phyloP scores from a whole-genome alignment of 2,797 vertebrate genomes.

The Microchirus variegatus region DNA sequence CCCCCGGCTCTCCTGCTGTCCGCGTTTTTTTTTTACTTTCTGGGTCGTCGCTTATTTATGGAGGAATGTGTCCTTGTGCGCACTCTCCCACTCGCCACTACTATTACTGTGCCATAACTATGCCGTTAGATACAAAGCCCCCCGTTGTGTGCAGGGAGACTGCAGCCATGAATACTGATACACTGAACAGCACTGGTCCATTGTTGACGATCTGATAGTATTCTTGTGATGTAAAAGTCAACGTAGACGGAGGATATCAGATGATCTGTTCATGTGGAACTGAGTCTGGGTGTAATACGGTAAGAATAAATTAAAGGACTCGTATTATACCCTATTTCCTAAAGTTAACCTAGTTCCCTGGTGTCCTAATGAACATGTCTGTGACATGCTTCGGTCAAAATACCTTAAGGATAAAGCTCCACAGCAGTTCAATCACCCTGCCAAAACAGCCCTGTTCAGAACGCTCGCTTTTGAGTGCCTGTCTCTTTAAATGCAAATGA shows the following conservation, averaged over 20 bases:
- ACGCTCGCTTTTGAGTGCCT: no score
- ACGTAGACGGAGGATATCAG: slow-evolving; percentile 42
- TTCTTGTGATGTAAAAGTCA: slow-evolving; percentile 45
- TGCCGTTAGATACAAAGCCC: slow-evolving; percentile 61
- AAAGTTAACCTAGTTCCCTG: no score
- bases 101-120: slow-evolving; percentile 70
- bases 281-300: slow-evolving; percentile 34
- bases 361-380: no score
- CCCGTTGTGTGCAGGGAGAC: slow-evolving; percentile 61
- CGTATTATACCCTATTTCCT: no score
- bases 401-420: no score
- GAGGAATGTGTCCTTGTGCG: slow-evolving; percentile 70
- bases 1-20: slow-evolving; percentile 52
- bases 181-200: not conserved
- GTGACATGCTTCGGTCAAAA: no score
- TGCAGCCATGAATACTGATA: slow-evolving; percentile 46
- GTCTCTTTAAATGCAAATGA: no score
- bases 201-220: slow-evolving; percentile 15
- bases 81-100: slow-evolving; percentile 54
- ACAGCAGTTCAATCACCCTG: no score
- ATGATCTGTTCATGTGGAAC: slow-evolving; percentile 47
- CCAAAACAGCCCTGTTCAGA: no score
- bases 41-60: slow-evolving; percentile 70
- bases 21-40: slow-evolving; percentile 58
- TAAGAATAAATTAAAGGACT: slow-evolving; percentile 44